Conservation (phyloP, 2,113 vertebrate genomes). For the Eurypyga helias region DNA sequence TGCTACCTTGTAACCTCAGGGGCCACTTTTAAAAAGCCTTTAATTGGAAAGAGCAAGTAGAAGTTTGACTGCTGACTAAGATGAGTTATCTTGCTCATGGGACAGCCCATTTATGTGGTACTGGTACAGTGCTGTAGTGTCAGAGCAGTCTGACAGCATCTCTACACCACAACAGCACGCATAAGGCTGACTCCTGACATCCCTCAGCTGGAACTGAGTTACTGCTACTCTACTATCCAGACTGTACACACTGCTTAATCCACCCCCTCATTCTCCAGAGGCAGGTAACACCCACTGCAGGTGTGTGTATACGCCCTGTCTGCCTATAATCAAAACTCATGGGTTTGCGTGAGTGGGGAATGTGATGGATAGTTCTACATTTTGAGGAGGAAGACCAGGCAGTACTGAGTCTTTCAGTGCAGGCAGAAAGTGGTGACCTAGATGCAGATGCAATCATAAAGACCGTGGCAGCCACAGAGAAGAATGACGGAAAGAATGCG, state of each 20-base stretch:
- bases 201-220: not conserved
- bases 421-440: not conserved
- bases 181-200: rapidly evolving
- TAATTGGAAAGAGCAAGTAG: not conserved
- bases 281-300: not conserved
- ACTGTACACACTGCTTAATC: not conserved
- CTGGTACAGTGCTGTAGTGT: rapidly evolving
- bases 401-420: not conserved
- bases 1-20: not conserved
- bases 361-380: not conserved
- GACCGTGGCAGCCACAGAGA: not conserved
- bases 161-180: not conserved
- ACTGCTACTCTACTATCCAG: not conserved
- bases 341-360: not conserved
- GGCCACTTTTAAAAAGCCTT: not conserved
- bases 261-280: not conserved
- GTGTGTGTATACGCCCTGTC: not conserved
- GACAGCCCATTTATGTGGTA: rapidly evolving
- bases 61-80: not conserved
- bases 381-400: not conserved
- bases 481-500: not conserved
- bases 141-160: not conserved
- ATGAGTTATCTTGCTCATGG: rapidly evolving
- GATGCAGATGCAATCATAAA: not conserved
- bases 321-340: not conserved